Conservation (phyloP, 2,888 invertebrate species). For the Lepas anatifera region DNA sequence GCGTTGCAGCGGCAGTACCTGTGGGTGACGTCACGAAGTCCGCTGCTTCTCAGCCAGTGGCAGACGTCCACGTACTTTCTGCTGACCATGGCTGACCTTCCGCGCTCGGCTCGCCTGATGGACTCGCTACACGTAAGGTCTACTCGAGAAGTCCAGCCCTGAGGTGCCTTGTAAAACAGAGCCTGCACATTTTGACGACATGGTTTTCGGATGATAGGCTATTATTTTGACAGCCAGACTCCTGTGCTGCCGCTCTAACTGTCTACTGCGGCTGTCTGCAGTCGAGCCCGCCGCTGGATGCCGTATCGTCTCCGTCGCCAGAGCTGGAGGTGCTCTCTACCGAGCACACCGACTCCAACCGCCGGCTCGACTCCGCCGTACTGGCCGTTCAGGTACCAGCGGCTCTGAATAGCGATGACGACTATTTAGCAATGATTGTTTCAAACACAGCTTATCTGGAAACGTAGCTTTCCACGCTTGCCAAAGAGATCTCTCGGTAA, state of each 20-base stretch:
- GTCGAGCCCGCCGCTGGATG: not conserved
- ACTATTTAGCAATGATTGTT: not conserved
- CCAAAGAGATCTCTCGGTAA: no score
- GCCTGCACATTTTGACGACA: no score
- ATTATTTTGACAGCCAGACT: no score
- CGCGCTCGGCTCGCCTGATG: conserved; percentile 21
- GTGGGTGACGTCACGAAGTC: not conserved
- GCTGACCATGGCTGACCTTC: conserved; percentile 23
- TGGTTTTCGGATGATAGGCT: no score
- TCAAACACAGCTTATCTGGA: no score
- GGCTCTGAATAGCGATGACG: no score
- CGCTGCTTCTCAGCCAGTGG: conserved; percentile 22
- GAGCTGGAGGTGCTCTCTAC: not conserved
- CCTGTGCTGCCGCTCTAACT: no score
- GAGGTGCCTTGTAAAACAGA: no score
- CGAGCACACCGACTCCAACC: not conserved
- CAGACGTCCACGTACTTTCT: conserved; percentile 24
- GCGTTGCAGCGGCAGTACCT: not conserved
- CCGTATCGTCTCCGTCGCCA: not conserved
- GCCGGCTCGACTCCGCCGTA: not conserved
- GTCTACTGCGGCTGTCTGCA: not conserved
- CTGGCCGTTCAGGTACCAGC: not conserved
- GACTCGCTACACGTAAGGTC: conserved; percentile 18
- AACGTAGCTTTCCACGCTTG: no score
- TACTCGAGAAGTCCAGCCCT: no score